Conservation (phyloP, 2,113 vertebrate genomes). For the Planiliza haematocheilus region DNA sequence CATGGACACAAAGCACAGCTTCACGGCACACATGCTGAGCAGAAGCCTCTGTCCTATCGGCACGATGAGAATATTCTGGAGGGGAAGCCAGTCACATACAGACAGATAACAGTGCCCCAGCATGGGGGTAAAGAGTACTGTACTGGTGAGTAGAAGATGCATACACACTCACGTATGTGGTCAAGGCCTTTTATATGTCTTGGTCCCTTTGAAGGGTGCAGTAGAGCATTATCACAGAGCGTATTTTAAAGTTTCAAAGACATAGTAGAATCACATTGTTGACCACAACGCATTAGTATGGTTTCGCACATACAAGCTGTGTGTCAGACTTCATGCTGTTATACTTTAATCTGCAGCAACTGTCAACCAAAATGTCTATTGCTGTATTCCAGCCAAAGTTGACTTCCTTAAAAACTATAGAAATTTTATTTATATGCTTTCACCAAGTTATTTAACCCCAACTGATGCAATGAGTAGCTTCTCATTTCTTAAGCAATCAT, state of each 20-base stretch:
- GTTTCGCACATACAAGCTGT: too few relatives aligned
- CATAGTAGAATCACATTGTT: too few relatives aligned
- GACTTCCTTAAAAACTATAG: neutral
- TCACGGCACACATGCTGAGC: conserved; percentile 84
- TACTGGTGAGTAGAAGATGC: conserved; percentile 84
- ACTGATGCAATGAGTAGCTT: too few relatives aligned
- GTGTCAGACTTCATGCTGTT: too few relatives aligned
- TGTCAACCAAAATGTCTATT: neutral
- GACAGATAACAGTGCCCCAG: conserved; percentile 90
- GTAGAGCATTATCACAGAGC: too few relatives aligned
- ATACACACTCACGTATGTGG: neutral
- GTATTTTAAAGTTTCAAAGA: too few relatives aligned
- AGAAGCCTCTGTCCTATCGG: conserved; percentile 84
- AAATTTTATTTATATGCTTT: too few relatives aligned
- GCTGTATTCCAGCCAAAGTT: neutral
- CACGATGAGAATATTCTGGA: conserved; percentile 94
- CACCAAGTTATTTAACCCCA: too few relatives aligned
- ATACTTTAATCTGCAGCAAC: too few relatives aligned
- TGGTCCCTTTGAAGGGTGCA: too few relatives aligned
- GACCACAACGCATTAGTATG: too few relatives aligned
- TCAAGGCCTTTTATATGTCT: neutral
- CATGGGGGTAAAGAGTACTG: conserved; percentile 88
- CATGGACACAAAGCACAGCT: conserved; percentile 81
- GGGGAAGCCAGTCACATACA: conserved; percentile 88
- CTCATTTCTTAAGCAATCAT: too few relatives aligned